Base-by-base conservation (phyloP, 2,888 invertebrate genomes). In the Schizotus pectinicornis region DNA sequence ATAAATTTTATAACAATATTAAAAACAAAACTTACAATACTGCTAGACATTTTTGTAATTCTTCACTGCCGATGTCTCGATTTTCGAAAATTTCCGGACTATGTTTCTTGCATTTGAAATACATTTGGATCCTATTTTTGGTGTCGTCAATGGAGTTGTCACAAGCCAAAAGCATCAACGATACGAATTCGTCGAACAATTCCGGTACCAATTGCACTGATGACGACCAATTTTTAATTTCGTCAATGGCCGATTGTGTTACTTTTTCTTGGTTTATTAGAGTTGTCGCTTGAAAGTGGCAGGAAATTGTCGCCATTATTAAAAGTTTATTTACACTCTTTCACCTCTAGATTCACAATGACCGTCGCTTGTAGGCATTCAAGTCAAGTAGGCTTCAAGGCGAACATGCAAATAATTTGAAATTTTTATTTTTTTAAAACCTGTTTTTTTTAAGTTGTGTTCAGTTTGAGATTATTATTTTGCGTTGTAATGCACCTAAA, bases 21-120 rank as follows among this genome's bases (percentile, higher is more conserved):
- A 22, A 22, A 22, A 22, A 22, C 2, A 22, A 22, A 22, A 64
- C 62, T 64, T 36, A 65, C 65, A 61, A 39, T 6, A 54, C 51
- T 30, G 59, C 52, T 6, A 54, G 33, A n/a, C 59, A 38, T 14
- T 55, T 22, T 32, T 31, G 38, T 14, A 64, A 36, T 6, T 46
- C 56, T n/a, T 60, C 58, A 3, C 31, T 33, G 41, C 60, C 58
- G 2, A 64, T 50, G 42, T 64, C 62, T 6, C 64, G 31, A n/a
- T 48, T 45, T 12, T 55, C 42, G 36, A 64, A 64, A 13, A 64
- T 45, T 33, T 59, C 60, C 7, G 64, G 64, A 1, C 51, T 47
- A 6, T 47, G 49, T 9, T 56, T 61, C 11, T 59, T 58, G n/a
- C 37, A 45, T 31, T 36, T 43, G 30, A 59, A 62, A 41, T 59